Conservation (phyloP, 1,140 invertebrate species). For the Ruditapes philippinarum region DNA sequence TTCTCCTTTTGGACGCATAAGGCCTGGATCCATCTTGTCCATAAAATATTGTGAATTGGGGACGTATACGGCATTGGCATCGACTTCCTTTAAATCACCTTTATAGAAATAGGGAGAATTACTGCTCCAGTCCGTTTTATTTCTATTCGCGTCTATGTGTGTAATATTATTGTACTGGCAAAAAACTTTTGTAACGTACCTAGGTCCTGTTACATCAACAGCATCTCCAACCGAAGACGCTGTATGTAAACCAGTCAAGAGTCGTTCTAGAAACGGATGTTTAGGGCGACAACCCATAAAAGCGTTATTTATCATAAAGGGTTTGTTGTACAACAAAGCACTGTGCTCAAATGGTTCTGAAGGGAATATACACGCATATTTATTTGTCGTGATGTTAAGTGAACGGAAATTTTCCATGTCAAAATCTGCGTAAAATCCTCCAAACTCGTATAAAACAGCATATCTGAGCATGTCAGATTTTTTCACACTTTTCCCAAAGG, state of each 20-base stretch:
- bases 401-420: slow-evolving; percentile 78
- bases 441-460: slow-evolving; percentile 79
- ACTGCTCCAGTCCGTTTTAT: not conserved
- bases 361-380: slow-evolving; percentile 78
- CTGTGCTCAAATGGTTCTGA: slow-evolving; percentile 79
- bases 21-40: not conserved
- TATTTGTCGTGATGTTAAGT: slow-evolving; percentile 66
- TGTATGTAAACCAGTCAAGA: not conserved
- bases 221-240: not conserved
- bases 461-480: slow-evolving; percentile 77
- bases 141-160: slow-evolving; percentile 61
- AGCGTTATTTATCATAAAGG: slow-evolving; percentile 9
- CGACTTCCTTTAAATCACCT: slow-evolving; percentile 1
- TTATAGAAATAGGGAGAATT: slow-evolving; percentile 53
- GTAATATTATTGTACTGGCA: slow-evolving; percentile 14
- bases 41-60: slow-evolving; percentile 30
- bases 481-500: slow-evolving; percentile 71
- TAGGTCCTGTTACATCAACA: not conserved
- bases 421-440: slow-evolving; percentile 81
- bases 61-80: slow-evolving; percentile 8
- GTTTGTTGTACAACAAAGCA: not conserved
- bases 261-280: slow-evolving; percentile 19
- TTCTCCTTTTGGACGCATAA: not conserved
- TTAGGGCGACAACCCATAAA: slow-evolving; percentile 40
- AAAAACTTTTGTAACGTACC: not conserved